These are phyloP conservation scores for Ibidorhyncha struthersii DNA, from an alignment of 2,113 vertebrate species.

Conservation along the genomic window DNA sequence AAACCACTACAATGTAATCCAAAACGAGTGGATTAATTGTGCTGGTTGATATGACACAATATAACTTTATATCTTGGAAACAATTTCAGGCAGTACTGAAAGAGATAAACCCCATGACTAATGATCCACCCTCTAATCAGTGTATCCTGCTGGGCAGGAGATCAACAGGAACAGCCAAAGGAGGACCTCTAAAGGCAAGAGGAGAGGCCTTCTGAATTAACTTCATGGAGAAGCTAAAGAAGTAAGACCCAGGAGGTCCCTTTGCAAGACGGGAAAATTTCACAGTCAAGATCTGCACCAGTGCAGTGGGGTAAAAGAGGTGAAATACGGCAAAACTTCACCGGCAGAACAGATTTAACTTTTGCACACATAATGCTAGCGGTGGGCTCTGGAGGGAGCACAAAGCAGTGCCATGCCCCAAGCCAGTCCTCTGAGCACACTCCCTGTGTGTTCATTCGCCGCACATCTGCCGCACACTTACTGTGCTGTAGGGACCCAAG, in stretches of 20 bases:
- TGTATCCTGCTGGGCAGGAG: background rate
- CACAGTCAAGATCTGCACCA: background rate
- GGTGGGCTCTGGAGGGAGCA: background rate
- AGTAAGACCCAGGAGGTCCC: background rate
- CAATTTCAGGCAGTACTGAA: background rate
- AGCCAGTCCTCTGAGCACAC: background rate
- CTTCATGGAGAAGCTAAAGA: background rate
- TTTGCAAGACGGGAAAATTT: background rate
- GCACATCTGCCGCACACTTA: rapidly evolving
- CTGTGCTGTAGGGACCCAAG: background rate
- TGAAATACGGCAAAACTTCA: background rate
- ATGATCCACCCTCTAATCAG: rapidly evolving
- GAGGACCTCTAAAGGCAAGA: background rate
- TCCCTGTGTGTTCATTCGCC: background rate
- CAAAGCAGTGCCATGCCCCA: background rate
- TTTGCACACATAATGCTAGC: background rate
- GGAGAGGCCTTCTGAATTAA: background rate
- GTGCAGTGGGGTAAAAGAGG: background rate
- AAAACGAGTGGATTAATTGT: background rate
- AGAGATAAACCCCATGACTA: background rate
- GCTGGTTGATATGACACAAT: background rate
- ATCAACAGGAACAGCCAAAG: background rate
- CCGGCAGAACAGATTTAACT: background rate
- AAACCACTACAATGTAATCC: background rate
- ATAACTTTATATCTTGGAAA: background rate